Conservation (phyloP, 2,113 vertebrate species). For the Chloropsis hardwickii region DNA sequence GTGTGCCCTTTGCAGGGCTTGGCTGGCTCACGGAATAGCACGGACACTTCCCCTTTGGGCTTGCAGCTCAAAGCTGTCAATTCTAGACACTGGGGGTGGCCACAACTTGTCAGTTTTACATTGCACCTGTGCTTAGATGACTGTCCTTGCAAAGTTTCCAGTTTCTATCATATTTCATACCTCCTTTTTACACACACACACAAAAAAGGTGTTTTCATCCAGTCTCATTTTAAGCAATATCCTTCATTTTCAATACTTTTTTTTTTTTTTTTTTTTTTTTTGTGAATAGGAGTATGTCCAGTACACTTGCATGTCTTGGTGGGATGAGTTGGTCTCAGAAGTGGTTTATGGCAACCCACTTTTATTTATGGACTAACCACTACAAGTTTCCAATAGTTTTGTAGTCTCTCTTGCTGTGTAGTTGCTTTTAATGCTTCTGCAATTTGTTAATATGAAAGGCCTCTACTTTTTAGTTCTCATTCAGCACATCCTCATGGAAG, state of each 20-base stretch:
- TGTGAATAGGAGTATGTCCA: not conserved
- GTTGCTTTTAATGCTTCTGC: not conserved
- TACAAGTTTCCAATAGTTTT: not conserved
- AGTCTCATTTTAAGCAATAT: not conserved
- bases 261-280: not conserved
- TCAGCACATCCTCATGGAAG: not conserved
- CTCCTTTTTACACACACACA: not conserved
- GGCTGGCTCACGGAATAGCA: not conserved
- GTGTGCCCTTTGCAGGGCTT: not conserved
- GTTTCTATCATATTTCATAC: not conserved
- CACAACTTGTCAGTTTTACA: not conserved
- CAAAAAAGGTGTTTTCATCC: not conserved
- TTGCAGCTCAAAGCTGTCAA: not conserved
- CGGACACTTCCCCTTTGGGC: not conserved
- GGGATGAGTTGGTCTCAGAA: not conserved
- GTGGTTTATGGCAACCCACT: not conserved
- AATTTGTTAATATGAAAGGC: not conserved
- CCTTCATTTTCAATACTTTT: not conserved
- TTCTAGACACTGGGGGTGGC: not conserved
- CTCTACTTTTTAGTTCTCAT: not conserved
- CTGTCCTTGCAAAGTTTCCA: not conserved
- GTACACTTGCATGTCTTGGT: not conserved
- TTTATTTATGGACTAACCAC: not conserved
- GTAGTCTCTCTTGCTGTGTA: not conserved
- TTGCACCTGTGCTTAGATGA: not conserved